Percentiles rank a stretch among this genome's conserved stretches.
Evolutionary conservation across 2,797 vertebrate genomes (phyloP).

Genomic region (Sebastes kiyomatsui): DNA sequence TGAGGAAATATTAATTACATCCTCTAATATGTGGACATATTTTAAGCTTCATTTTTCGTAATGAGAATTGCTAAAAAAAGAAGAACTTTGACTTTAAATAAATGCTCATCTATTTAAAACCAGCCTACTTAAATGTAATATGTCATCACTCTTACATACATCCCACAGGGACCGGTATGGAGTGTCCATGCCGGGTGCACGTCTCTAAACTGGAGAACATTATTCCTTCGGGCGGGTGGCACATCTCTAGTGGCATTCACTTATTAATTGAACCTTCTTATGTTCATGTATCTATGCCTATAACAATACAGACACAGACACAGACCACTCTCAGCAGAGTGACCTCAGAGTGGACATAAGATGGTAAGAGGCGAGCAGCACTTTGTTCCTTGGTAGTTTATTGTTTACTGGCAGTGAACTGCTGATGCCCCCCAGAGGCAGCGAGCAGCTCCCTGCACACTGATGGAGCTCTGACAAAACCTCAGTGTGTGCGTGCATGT

Average conservation of each 20-base stretch:
- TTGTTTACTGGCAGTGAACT: slow-evolving; percentile 21
- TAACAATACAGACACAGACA: neutral
- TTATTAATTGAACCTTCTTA: neutral
- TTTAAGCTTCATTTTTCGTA: too few relatives aligned
- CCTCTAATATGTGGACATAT: too few relatives aligned
- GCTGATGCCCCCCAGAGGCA: slow-evolving; percentile 14
- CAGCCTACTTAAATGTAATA: neutral
- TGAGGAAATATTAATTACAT: neutral
- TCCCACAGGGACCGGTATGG: too few relatives aligned
- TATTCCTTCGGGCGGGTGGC: too few relatives aligned
- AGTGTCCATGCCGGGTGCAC: neutral
- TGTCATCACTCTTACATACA: neutral
- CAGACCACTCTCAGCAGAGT: neutral
- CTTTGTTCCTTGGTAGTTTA: slow-evolving; percentile 9
- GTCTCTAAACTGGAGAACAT: too few relatives aligned
- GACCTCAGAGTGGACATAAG: neutral
- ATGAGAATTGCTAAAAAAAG: too few relatives aligned
- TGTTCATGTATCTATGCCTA: neutral
- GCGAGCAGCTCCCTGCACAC: slow-evolving; percentile 1
- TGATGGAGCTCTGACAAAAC: neutral
- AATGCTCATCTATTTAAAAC: neutral
- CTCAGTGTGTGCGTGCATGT: neutral
- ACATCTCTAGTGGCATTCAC: neutral
- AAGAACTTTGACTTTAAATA: too few relatives aligned
- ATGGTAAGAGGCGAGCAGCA: neutral